Evolutionary conservation across 2,888 invertebrate genomes (phyloP).

Genomic region (Bombyx huttoni): DNA sequence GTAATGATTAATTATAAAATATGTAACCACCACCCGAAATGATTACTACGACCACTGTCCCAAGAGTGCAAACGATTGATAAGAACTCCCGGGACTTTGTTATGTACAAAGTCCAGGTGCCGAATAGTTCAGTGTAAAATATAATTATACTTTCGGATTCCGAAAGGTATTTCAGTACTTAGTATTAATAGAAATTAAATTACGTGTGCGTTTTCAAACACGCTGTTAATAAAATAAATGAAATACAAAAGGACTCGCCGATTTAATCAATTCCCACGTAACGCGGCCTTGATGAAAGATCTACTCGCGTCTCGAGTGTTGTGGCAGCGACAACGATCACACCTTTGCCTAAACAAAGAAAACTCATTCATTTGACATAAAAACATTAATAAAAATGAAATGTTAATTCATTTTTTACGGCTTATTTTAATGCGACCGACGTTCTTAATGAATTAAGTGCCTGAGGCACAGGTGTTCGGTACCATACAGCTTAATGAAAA

Average conservation of each 20-base stretch:
- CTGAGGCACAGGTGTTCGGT: constrained; percentile 12
- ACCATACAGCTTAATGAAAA: background rate
- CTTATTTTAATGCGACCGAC: background rate
- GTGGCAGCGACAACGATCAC: constrained; percentile 45
- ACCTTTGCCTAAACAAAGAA: constrained; percentile 30
- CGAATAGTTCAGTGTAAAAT: too few relatives aligned
- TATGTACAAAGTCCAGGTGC: too few relatives aligned
- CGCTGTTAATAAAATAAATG: constrained; percentile 25
- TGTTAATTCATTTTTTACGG: constrained; percentile 19
- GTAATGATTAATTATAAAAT: too few relatives aligned
- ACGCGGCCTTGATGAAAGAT: constrained; percentile 25
- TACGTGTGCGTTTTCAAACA: constrained; percentile 11
- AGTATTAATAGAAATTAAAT: background rate
- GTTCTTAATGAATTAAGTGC: constrained; percentile 42
- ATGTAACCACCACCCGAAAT: too few relatives aligned
- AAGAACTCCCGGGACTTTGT: too few relatives aligned
- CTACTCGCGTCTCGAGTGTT: constrained; percentile 26
- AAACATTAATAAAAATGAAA: constrained; percentile 15
- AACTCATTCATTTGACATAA: constrained; percentile 8
- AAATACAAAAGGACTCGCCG: constrained; percentile 18
- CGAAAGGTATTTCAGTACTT: background rate
- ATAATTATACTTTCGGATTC: background rate
- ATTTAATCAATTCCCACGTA: constrained; percentile 48
- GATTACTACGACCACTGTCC: too few relatives aligned
- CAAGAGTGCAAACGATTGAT: too few relatives aligned